A percentile compares a stretch with the other conserved stretches of the same genome.
phyloP scores from a whole-genome alignment of 2,113 vertebrate species.

The Hemibagrus wyckioides region DNA sequence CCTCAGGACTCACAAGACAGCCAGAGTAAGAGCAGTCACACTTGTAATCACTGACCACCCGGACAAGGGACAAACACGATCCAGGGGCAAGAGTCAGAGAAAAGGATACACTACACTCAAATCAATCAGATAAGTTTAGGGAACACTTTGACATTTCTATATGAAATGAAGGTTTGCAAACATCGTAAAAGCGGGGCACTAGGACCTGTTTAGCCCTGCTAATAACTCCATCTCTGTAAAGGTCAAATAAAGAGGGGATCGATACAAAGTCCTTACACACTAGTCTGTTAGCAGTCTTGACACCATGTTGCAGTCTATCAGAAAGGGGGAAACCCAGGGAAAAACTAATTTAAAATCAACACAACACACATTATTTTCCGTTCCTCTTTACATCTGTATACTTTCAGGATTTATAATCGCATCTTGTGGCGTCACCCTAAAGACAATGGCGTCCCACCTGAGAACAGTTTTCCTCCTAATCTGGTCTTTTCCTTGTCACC shows the following conservation, averaged over 20 bases:
- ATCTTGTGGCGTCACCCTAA: background rate
- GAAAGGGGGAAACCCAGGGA: background rate
- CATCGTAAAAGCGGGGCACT: background rate
- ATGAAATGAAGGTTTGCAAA: background rate
- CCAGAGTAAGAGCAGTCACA: background rate
- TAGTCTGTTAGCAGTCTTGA: no score
- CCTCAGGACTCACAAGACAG: background rate
- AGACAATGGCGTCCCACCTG: background rate
- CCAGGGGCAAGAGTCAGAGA: background rate
- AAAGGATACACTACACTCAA: background rate
- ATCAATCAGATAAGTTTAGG: no score
- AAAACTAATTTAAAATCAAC: background rate
- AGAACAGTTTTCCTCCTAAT: background rate
- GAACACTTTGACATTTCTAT: background rate
- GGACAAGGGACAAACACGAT: background rate
- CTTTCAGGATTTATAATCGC: background rate
- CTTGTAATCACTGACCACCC: background rate
- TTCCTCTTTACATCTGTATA: background rate
- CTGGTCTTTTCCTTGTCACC: background rate
- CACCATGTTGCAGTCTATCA: background rate
- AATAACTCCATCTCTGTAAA: background rate
- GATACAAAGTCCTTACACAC: conserved; percentile 3
- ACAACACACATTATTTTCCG: no score
- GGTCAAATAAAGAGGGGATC: conserved; percentile 15
- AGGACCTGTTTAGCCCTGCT: background rate